These are phyloP conservation scores for Melieria crassipennis DNA, from an alignment of 2,888 invertebrate species.

Conservation along the genomic window DNA sequence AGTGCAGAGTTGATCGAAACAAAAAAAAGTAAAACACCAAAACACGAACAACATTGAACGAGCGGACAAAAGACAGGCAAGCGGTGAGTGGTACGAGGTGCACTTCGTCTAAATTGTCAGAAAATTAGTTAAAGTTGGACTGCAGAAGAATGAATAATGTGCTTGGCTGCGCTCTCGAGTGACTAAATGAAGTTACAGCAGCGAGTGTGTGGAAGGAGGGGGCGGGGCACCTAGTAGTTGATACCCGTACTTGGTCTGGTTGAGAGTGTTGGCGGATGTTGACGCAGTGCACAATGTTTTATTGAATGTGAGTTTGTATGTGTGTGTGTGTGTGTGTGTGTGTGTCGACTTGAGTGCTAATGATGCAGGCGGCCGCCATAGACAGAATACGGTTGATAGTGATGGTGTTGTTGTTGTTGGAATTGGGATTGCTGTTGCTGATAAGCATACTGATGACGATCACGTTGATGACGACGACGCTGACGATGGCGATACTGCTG, in stretches of 20 bases:
- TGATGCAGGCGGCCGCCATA: slow-evolving; percentile 14
- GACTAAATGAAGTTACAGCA: background rate
- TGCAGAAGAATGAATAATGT: slow-evolving; percentile 19
- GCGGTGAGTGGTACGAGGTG: too few relatives aligned
- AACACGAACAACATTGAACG: too few relatives aligned
- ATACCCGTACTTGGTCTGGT: too few relatives aligned
- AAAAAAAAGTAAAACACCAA: too few relatives aligned
- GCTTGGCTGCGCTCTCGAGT: slow-evolving; percentile 6
- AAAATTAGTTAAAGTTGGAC: slow-evolving; percentile 24
- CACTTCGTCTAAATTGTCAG: slow-evolving; percentile 5
- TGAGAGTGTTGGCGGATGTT: too few relatives aligned
- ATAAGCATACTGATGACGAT: background rate
- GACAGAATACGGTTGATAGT: too few relatives aligned
- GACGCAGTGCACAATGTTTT: too few relatives aligned
- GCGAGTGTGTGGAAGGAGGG: background rate
- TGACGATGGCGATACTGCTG: too few relatives aligned
- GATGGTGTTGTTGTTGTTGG: too few relatives aligned
- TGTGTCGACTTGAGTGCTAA: slow-evolving; percentile 20
- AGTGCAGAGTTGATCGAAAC: too few relatives aligned
- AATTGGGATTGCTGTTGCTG: background rate
- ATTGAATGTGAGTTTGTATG: background rate
- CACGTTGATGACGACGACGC: too few relatives aligned
- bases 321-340: slow-evolving; percentile 24
- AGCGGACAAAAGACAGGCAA: too few relatives aligned
- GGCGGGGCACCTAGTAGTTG: background rate